phyloP scores from a whole-genome alignment of 2,888 invertebrate species.

The Herminia tarsipennalis region DNA sequence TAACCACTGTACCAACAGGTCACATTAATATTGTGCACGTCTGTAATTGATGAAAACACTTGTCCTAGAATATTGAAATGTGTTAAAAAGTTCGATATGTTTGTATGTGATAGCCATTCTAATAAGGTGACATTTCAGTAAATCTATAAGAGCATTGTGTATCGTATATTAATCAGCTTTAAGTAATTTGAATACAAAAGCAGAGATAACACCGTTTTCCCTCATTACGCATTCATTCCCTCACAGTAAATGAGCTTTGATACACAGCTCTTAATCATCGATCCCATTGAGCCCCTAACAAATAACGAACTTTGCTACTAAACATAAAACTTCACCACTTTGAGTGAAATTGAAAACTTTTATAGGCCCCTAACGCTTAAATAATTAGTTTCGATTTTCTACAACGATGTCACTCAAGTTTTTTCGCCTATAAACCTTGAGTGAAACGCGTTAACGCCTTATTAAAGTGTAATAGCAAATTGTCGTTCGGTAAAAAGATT shows the following conservation, averaged over 20 bases:
- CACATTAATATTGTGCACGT: no score
- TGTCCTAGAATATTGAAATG: no score
- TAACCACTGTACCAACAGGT: no score
- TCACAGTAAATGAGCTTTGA: conserved; percentile 3
- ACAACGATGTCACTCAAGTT: conserved; percentile 1
- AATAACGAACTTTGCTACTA: conserved; percentile 5
- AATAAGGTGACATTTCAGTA: no score
- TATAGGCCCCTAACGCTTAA: conserved; percentile 4
- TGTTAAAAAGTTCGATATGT: no score
- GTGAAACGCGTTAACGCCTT: conserved; percentile 7
- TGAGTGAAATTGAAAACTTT: conserved; percentile 12
- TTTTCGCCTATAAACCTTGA: conserved; percentile 1
- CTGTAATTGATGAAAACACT: no score
- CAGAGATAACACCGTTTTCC: neutral
- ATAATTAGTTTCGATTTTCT: conserved; percentile 8
- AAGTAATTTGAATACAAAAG: conserved; percentile 2
- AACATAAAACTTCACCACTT: conserved; percentile 4
- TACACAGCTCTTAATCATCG: conserved; percentile 6
- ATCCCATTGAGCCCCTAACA: conserved; percentile 6
- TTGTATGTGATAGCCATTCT: neutral
- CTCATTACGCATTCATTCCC: conserved; percentile 5
- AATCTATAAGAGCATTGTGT: no score
- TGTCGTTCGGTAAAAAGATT: no score
- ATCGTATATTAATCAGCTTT: neutral
- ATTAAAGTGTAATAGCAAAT: conserved; percentile 7